Percentiles rank a stretch among this genome's conserved stretches.
Evolutionary conservation across 53 echinoderm and acorn worm species (phyloP).

Genomic region (Arbacia lixula): DNA sequence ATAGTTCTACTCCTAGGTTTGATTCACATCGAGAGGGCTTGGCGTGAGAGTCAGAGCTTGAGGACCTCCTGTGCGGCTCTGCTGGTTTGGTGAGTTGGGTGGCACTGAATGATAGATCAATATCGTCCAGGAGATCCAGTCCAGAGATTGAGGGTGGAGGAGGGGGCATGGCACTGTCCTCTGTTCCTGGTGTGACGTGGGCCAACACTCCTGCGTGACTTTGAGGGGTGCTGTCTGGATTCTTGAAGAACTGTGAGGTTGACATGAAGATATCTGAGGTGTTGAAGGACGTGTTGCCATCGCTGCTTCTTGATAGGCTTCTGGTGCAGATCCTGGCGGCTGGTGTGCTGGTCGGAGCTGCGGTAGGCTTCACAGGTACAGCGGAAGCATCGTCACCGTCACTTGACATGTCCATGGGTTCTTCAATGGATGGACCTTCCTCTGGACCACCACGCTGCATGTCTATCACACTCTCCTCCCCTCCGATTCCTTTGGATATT

Average conservation of each 20-base stretch:
- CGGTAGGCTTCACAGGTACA: constrained; percentile 4
- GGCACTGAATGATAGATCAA: constrained; percentile 55
- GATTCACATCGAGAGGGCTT: neutral
- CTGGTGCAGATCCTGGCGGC: neutral
- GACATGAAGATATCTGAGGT: constrained; percentile 37
- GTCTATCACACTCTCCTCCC: neutral
- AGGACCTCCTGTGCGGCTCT: neutral
- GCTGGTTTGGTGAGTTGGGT: constrained; percentile 33
- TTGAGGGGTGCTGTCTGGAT: neutral
- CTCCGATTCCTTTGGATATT: neutral
- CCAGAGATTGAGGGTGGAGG: constrained; percentile 82
- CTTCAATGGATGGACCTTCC: neutral
- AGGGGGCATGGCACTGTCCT: constrained; percentile 64
- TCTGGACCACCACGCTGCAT: too few species aligned
- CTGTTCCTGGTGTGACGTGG: neutral
- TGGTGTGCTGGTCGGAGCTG: neutral
- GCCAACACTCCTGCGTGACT: neutral
- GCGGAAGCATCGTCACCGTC: constrained; percentile 22
- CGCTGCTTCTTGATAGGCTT: too few species aligned
- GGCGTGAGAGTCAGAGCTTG: neutral
- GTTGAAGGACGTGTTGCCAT: constrained; percentile 8
- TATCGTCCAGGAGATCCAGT: constrained; percentile 88
- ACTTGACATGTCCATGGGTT: constrained; percentile 65
- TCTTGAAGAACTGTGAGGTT: constrained; percentile 14
- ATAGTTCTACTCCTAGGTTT: too few species aligned